Conservation (phyloP, 2,888 invertebrate genomes). For the Dasysyrphus albostriatus region DNA sequence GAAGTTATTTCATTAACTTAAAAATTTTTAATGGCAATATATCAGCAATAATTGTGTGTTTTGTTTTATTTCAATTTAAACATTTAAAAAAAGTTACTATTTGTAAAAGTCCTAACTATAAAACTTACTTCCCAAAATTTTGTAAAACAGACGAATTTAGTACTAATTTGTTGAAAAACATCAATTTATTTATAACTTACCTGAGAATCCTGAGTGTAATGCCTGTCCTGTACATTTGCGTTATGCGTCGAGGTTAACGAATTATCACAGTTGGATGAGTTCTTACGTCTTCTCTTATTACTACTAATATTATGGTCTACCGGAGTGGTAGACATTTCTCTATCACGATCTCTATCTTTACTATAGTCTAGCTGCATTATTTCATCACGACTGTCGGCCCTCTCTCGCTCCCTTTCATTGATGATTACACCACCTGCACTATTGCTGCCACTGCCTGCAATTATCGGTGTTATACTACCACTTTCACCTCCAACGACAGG, state of each 20-base stretch:
- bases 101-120: too few species aligned
- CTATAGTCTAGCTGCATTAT: slow-evolving; percentile 83
- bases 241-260: slow-evolving; percentile 86
- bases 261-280: slow-evolving; percentile 87
- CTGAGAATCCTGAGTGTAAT: slow-evolving; percentile 88
- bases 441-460: slow-evolving; percentile 77
- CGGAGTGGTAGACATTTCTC: slow-evolving; percentile 84
- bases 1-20: too few species aligned
- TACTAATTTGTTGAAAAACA: not conserved
- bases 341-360: slow-evolving; percentile 86
- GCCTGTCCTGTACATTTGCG: slow-evolving; percentile 86
- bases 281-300: slow-evolving; percentile 86
- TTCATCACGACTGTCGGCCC: slow-evolving; percentile 83
- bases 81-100: too few species aligned
- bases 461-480: slow-evolving; percentile 74
- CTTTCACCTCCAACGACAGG: slow-evolving; percentile 78
- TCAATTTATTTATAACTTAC: slow-evolving; percentile 81
- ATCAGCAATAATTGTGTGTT: too few species aligned
- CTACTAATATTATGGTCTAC: slow-evolving; percentile 85
- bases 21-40: too few species aligned
- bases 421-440: slow-evolving; percentile 80
- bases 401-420: slow-evolving; percentile 75
- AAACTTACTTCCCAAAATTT: too few species aligned
- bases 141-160: not conserved
- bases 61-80: too few species aligned